These are phyloP conservation scores for Hemistola chrysoprasaria DNA, from an alignment of 2,888 invertebrate species.

Conservation along the genomic window DNA sequence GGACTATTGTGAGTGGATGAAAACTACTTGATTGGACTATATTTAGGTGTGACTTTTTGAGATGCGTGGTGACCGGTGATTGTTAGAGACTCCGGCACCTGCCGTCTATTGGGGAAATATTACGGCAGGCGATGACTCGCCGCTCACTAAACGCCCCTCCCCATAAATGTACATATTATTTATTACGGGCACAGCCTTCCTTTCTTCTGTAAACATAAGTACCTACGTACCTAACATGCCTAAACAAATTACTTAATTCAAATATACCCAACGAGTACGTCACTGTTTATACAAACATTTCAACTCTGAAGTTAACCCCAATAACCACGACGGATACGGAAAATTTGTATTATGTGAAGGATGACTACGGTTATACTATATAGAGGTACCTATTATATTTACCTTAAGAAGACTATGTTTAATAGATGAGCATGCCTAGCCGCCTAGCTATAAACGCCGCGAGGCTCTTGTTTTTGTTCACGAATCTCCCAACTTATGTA, in stretches of 20 bases:
- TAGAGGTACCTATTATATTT: too few species aligned
- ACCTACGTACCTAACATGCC: constrained; percentile 12
- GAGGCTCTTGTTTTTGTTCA: constrained; percentile 63
- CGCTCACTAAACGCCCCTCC: too few species aligned
- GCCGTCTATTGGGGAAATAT: too few species aligned
- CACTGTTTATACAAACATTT: constrained; percentile 25
- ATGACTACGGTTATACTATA: constrained; percentile 22
- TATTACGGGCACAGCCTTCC: too few species aligned
- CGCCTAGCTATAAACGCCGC: constrained; percentile 63
- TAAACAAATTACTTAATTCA: too few species aligned
- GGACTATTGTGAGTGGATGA: too few species aligned
- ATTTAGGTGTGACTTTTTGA: too few species aligned
- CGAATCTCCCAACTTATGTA: constrained; percentile 38
- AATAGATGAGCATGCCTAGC: constrained; percentile 54
- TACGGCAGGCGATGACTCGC: too few species aligned
- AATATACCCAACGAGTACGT: constrained; percentile 16
- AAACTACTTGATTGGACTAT: too few species aligned
- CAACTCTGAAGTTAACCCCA: constrained; percentile 28
- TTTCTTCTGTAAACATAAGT: constrained; percentile 1
- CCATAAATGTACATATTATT: too few species aligned
- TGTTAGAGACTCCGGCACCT: too few species aligned
- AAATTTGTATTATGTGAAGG: constrained; percentile 57
- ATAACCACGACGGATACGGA: constrained; percentile 51
- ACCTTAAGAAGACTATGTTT: constrained; percentile 44
- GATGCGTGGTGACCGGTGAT: too few species aligned